Evolutionary conservation across 2,888 invertebrate genomes (phyloP).

Genomic region (Dioctria linearis): DNA sequence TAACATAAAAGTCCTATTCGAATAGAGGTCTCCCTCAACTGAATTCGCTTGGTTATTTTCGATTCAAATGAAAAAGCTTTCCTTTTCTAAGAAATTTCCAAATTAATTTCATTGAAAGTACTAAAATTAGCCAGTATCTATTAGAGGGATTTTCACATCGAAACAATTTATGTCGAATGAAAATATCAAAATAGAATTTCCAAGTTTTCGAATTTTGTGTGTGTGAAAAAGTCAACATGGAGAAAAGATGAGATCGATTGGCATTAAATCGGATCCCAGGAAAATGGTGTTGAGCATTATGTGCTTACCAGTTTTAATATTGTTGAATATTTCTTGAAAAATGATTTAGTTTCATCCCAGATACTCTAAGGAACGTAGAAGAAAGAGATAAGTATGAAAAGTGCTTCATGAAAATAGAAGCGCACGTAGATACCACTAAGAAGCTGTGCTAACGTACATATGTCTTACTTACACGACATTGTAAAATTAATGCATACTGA

Average conservation of each 20-base stretch:
- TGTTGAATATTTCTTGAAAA: not conserved
- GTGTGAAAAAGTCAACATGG: not conserved
- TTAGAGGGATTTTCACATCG: too few species aligned
- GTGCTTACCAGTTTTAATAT: slow-evolving; percentile 12
- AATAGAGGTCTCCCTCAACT: too few species aligned
- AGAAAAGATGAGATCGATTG: not conserved
- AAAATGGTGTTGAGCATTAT: not conserved
- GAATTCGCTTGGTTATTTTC: too few species aligned
- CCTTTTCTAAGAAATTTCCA: too few species aligned
- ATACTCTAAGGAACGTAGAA: not conserved
- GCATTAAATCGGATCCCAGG: not conserved
- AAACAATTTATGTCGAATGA: too few species aligned
- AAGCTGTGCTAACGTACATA: not conserved
- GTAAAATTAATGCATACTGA: slow-evolving; percentile 56
- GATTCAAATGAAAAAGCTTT: too few species aligned
- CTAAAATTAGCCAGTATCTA: too few species aligned
- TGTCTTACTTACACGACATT: slow-evolving; percentile 43
- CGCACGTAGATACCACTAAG: not conserved
- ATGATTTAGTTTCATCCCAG: not conserved
- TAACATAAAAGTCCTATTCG: too few species aligned
- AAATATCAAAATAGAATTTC: too few species aligned
- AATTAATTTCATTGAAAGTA: too few species aligned
- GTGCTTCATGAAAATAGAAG: not conserved
- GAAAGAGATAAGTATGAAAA: not conserved
- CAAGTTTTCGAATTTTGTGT: too few species aligned